Conservation (phyloP, 2,888 invertebrate genomes). For the Candidula unifasciata region DNA sequence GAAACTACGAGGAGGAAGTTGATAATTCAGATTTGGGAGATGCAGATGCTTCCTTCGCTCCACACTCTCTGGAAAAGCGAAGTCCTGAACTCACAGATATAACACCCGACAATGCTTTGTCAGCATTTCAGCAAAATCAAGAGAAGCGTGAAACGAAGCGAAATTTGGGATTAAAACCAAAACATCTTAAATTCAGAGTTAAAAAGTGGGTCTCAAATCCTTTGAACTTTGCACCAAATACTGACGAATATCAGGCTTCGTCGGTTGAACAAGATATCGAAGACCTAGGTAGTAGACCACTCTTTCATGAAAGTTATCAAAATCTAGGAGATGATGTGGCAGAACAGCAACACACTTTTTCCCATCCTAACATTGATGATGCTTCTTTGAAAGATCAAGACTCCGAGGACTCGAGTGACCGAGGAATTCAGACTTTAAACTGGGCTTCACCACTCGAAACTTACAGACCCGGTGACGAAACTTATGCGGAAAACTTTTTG, state of each 20-base stretch:
- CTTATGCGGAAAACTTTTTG: neutral
- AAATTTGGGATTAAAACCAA: neutral
- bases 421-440: neutral
- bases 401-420: neutral
- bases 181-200: neutral
- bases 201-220: no score
- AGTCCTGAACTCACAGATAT: neutral
- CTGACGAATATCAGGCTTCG: neutral
- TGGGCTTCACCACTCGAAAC: neutral
- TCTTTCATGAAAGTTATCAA: neutral
- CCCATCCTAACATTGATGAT: neutral
- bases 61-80: neutral
- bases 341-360: neutral
- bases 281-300: neutral
- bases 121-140: neutral
- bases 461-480: neutral
- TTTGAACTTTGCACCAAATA: no score
- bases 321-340: neutral
- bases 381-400: neutral
- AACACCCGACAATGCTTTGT: neutral
- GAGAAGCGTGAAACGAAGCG: neutral
- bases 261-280: neutral
- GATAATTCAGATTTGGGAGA: neutral
- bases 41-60: neutral
- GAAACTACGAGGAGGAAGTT: no score